Evolutionary conservation across 2,797 vertebrate genomes (phyloP).

Genomic region (Tenualosa ilisha): DNA sequence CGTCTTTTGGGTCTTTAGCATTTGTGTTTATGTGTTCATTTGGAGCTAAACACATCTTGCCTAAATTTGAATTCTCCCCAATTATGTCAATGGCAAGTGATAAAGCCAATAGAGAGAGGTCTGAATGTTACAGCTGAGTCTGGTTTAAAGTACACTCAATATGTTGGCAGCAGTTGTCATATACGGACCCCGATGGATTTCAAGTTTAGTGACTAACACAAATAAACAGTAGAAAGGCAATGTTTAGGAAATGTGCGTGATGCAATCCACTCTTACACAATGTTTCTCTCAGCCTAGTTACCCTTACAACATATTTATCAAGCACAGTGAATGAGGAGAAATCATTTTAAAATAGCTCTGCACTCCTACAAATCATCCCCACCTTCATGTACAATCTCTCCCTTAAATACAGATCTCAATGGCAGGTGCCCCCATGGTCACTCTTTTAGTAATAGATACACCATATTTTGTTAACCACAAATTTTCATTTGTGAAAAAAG

Average conservation of each 20-base stretch:
- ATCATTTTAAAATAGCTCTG: not conserved
- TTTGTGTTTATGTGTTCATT: not conserved
- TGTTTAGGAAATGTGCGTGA: not conserved
- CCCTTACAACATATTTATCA: not conserved
- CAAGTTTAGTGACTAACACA: not conserved
- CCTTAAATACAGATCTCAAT: not conserved
- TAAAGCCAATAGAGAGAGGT: not conserved
- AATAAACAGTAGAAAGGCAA: not conserved
- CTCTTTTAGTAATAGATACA: not conserved
- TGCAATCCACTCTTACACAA: not conserved
- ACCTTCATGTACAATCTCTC: not conserved
- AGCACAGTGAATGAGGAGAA: not conserved
- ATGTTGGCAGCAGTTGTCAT: not conserved
- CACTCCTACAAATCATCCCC: not conserved
- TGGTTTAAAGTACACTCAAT: not conserved
- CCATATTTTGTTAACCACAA: not conserved
- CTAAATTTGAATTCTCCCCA: not conserved
- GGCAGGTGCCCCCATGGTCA: not conserved
- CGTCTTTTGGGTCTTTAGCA: constrained; percentile 3
- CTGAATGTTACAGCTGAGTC: not conserved
- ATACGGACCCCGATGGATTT: not conserved
- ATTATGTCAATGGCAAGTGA: not conserved
- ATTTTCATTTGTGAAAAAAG: not conserved
- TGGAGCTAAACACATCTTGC: constrained; percentile 15
- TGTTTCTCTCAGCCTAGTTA: not conserved